Evolutionary conservation across 2,888 invertebrate species (phyloP).

Genomic region (Herminia tarsipennalis): DNA sequence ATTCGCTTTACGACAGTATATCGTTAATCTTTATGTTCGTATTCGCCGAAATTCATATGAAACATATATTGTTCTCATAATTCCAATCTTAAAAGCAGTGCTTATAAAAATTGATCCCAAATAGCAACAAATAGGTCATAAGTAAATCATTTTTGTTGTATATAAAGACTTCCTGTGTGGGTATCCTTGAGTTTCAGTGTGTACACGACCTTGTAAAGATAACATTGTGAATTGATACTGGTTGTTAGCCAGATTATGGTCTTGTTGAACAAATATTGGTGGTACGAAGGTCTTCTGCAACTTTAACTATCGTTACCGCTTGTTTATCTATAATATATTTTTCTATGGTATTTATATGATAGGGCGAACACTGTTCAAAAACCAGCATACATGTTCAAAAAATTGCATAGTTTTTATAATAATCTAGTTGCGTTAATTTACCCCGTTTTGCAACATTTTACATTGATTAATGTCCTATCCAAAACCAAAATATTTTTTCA

Average conservation of each 20-base stretch:
- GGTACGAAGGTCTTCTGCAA: constrained; percentile 1
- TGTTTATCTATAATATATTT: too few relatives aligned
- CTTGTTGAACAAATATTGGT: constrained; percentile 6
- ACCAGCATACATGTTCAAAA: too few relatives aligned
- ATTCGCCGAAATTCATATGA: constrained; percentile 33
- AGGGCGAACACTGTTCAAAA: too few relatives aligned
- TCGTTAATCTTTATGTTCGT: constrained; percentile 32
- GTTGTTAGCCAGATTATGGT: constrained; percentile 2
- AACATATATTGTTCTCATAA: constrained; percentile 31
- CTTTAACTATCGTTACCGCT: neutral
- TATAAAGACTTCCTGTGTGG: constrained; percentile 8
- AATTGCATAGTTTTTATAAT: too few relatives aligned
- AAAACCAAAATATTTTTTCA: too few relatives aligned
- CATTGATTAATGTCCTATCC: too few relatives aligned
- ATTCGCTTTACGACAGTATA: neutral
- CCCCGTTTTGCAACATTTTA: too few relatives aligned
- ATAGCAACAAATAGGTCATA: constrained; percentile 9
- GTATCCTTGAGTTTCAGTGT: constrained; percentile 12
- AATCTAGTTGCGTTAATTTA: too few relatives aligned
- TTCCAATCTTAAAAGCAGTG: constrained; percentile 10
- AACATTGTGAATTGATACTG: constrained; percentile 19
- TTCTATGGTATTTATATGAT: too few relatives aligned
- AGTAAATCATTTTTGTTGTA: constrained; percentile 12
- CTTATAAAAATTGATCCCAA: constrained; percentile 10
- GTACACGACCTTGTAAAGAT: constrained; percentile 36